Evolutionary conservation across 2,797 vertebrate genomes (phyloP).

Genomic region (Alcedo quadribrachys): DNA sequence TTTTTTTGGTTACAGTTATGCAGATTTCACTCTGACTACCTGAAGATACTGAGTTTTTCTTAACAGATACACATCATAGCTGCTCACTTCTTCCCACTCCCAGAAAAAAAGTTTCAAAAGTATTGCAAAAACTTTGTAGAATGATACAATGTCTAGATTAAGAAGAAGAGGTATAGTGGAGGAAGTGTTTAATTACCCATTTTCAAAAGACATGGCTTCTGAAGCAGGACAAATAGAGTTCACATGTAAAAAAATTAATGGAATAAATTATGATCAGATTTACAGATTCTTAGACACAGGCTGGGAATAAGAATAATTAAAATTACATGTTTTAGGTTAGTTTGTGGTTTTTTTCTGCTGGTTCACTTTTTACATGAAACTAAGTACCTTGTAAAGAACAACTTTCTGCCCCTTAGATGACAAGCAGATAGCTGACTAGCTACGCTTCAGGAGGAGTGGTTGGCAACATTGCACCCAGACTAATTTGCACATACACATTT

Average conservation of each 20-base stretch:
- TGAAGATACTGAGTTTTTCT: neutral
- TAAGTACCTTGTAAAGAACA: neutral
- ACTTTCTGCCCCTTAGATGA: neutral
- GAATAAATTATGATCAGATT: neutral
- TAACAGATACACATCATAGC: neutral
- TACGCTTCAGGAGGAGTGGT: neutral
- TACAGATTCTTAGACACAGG: neutral
- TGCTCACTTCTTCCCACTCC: neutral
- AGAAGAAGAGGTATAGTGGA: neutral
- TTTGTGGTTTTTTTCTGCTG: neutral
- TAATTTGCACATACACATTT: neutral
- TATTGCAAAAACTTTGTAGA: neutral
- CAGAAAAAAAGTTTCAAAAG: neutral
- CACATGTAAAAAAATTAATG: neutral
- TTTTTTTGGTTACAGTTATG: neutral
- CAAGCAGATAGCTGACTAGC: neutral
- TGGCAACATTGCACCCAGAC: neutral
- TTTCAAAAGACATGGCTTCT: neutral
- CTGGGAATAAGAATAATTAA: neutral
- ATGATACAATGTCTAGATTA: neutral
- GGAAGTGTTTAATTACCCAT: neutral
- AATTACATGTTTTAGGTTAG: neutral
- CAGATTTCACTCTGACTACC: neutral
- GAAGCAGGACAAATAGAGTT: neutral
- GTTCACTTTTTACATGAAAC: neutral